A percentile compares a stretch with the other conserved stretches of the same genome.
Evolutionary conservation across 2,888 invertebrate species (phyloP).

Genomic region (Podotricha telesiphe): DNA sequence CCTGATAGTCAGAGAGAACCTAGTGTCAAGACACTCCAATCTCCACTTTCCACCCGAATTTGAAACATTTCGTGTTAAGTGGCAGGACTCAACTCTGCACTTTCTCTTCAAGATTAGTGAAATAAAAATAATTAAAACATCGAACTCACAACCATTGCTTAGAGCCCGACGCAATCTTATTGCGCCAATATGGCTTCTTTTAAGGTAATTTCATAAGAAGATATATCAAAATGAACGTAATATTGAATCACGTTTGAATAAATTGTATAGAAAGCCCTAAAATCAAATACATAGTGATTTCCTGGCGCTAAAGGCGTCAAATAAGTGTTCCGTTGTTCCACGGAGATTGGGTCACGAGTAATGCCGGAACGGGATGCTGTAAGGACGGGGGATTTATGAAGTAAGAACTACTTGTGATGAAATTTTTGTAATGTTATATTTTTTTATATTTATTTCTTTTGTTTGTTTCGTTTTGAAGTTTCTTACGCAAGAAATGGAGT

Average conservation of each 20-base stretch:
- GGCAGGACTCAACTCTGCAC: too few species aligned
- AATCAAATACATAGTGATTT: conserved; percentile 14
- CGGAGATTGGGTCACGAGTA: conserved; percentile 39
- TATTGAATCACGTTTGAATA: background rate
- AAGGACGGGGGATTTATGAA: conserved; percentile 17
- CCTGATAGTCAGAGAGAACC: too few species aligned
- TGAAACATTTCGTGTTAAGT: too few species aligned
- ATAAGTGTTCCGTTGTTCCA: conserved; percentile 33
- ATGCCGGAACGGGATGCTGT: conserved; percentile 28
- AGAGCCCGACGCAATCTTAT: background rate
- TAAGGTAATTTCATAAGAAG: background rate
- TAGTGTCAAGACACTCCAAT: too few species aligned
- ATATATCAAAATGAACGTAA: conserved; percentile 9
- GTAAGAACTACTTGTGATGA: background rate
- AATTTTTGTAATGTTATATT: too few species aligned
- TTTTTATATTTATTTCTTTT: too few species aligned
- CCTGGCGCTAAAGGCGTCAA: conserved; percentile 24
- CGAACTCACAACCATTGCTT: too few species aligned
- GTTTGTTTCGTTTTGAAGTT: too few species aligned
- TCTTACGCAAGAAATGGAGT: too few species aligned
- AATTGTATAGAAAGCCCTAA: conserved; percentile 6
- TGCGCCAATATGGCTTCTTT: background rate
- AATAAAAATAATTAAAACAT: too few species aligned
- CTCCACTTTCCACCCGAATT: too few species aligned
- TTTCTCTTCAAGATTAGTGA: too few species aligned